Percentiles rank a stretch among this genome's conserved stretches.
phyloP scores from a whole-genome alignment of 2,888 invertebrate genomes.

The Drosophila hawaiiensis region DNA sequence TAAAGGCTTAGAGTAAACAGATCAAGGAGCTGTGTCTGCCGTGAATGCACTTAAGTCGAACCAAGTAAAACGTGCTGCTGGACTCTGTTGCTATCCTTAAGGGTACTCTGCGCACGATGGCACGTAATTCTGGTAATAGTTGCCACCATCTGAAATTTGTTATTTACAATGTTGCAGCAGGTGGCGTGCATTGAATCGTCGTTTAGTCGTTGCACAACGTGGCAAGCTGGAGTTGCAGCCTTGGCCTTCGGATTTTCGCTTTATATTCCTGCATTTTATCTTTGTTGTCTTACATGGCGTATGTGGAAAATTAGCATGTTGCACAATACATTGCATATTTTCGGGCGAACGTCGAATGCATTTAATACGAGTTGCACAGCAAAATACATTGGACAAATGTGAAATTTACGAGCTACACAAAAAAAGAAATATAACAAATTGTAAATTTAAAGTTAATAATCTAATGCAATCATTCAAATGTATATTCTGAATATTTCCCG shows the following conservation, averaged over 20 bases:
- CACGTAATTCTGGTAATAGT: constrained; percentile 56
- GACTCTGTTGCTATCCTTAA: constrained; percentile 40
- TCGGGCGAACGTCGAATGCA: constrained; percentile 15
- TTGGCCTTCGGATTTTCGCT: constrained; percentile 16
- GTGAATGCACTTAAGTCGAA: constrained; percentile 30
- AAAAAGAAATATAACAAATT: not conserved
- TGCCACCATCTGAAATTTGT: constrained; percentile 46
- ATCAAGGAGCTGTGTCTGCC: not conserved
- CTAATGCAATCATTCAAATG: constrained; percentile 25
- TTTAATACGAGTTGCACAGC: constrained; percentile 5
- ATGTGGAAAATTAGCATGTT: constrained; percentile 29
- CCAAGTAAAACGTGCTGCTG: constrained; percentile 18
- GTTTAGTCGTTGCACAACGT: constrained; percentile 7
- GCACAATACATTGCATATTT: constrained; percentile 36
- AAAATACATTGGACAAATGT: not conserved
- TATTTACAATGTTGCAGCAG: constrained; percentile 78
- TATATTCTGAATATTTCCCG: constrained; percentile 43
- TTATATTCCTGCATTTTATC: constrained; percentile 53
- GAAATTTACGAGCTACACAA: not conserved
- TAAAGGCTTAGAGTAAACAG: not conserved
- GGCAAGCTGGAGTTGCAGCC: constrained; percentile 14
- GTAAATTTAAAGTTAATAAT: not conserved
- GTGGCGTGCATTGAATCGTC: constrained; percentile 28
- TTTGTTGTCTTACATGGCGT: constrained; percentile 31
- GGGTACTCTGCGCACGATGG: constrained; percentile 52